phyloP scores from a whole-genome alignment of 1,140 invertebrate species.

The Orius insidiosus region DNA sequence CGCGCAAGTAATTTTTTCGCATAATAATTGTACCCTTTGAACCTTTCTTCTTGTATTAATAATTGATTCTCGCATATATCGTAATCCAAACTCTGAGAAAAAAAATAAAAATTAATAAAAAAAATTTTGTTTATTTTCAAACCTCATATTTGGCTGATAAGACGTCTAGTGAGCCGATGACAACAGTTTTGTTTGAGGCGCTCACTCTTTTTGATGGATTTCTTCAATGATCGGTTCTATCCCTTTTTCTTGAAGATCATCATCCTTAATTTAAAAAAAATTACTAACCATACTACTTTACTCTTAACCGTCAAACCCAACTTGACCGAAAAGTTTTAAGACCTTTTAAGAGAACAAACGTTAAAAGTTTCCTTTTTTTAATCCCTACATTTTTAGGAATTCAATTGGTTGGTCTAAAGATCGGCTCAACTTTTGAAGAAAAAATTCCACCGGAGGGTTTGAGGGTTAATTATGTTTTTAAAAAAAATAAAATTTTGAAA shows the following conservation, averaged over 20 bases:
- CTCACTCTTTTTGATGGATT: neutral
- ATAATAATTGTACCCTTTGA: conserved; percentile 51
- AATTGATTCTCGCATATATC: conserved; percentile 73
- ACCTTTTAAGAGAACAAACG: no score
- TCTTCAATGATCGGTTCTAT: conserved; percentile 1
- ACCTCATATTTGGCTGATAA: conserved; percentile 12
- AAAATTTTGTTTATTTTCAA: no score
- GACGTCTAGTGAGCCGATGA: conserved; percentile 2
- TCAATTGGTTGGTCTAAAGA: no score
- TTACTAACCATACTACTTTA: no score
- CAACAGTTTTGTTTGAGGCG: conserved; percentile 2
- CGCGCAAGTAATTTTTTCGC: conserved; percentile 58
- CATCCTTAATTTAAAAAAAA: conserved; percentile 2
- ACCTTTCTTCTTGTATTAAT: conserved; percentile 57
- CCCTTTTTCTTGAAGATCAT: neutral
- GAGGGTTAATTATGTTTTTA: no score
- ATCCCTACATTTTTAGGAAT: neutral
- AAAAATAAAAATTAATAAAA: no score
- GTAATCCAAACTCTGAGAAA: conserved; percentile 73
- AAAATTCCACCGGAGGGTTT: no score
- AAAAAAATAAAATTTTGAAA: no score
- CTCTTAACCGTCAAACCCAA: no score
- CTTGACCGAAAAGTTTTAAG: no score
- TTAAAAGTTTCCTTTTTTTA: no score
- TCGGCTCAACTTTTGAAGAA: no score